Conservation (phyloP, 2,113 vertebrate species). For the Lagopus muta region DNA sequence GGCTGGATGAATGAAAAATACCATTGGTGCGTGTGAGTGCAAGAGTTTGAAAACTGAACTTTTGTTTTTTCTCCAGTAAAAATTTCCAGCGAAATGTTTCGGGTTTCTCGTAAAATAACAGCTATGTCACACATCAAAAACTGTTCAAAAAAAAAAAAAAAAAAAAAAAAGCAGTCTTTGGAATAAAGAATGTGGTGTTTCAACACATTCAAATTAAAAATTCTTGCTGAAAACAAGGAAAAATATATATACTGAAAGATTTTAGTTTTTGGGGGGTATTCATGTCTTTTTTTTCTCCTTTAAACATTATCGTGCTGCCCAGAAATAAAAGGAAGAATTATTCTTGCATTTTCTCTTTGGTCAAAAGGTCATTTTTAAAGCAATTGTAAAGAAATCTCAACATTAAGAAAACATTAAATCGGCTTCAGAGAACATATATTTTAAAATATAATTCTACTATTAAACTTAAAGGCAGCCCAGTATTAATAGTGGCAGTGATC, state of each 20-base stretch:
- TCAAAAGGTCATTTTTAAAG: slow-evolving; percentile 20
- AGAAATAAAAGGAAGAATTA: neutral
- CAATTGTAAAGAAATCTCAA: neutral
- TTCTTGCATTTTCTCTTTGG: neutral
- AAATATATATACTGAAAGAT: neutral
- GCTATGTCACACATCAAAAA: slow-evolving; percentile 47
- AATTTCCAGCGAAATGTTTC: slow-evolving; percentile 16
- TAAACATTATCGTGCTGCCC: neutral
- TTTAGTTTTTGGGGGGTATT: neutral
- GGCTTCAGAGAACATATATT: neutral
- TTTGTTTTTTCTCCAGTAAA: slow-evolving; percentile 26
- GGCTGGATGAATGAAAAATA: slow-evolving; percentile 2
- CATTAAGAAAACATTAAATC: neutral
- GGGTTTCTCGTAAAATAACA: slow-evolving; percentile 43
- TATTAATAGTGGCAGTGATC: neutral
- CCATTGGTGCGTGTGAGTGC: neutral
- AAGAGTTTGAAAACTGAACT: neutral
- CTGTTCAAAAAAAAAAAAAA: neutral
- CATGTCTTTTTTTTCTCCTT: neutral
- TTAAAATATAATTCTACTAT: neutral
- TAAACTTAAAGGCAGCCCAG: neutral
- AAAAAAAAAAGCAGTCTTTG: neutral
- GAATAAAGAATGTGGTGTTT: slow-evolving; percentile 19
- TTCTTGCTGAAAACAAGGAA: slow-evolving; percentile 17
- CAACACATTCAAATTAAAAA: slow-evolving; percentile 39